These are phyloP conservation scores for Cliona cf. orientalis DNA, from an alignment of 37 sponge, comb jelly and placozoan genomes.

Conservation along the genomic window DNA sequence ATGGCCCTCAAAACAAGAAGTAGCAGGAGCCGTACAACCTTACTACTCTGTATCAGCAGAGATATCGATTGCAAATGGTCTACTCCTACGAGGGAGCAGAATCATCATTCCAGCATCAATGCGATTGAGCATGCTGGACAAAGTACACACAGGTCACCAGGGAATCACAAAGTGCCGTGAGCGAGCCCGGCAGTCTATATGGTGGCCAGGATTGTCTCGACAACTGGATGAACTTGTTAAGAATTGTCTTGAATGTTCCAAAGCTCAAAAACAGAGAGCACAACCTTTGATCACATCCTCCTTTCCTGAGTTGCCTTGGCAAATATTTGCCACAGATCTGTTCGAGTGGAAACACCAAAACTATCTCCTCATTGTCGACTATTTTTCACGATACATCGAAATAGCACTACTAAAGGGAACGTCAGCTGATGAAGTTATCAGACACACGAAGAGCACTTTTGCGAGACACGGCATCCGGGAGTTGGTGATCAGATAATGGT, in stretches of 20 bases:
- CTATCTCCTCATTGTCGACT: constrained; percentile 66
- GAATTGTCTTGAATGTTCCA: constrained; percentile 17
- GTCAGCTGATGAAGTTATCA: constrained; percentile 36
- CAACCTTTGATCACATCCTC: constrained; percentile 26
- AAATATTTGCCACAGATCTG: constrained; percentile 56
- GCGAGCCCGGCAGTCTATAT: constrained; percentile 23
- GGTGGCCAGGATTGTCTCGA: constrained; percentile 44
- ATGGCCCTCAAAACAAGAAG: constrained; percentile 24
- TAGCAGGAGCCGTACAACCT: neutral
- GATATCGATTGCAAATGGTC: constrained; percentile 10
- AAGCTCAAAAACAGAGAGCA: constrained; percentile 3
- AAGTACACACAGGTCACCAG: constrained; percentile 29
- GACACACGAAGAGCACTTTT: constrained; percentile 47
- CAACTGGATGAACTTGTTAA: constrained; percentile 28
- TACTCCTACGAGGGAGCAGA: constrained; percentile 20
- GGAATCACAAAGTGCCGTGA: constrained; percentile 43
- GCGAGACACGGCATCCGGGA: constrained; percentile 68
- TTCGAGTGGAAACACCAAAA: constrained; percentile 34
- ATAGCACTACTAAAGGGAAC: constrained; percentile 20
- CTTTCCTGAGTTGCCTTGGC: constrained; percentile 62
- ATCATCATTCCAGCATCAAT: constrained; percentile 23
- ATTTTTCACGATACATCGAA: constrained; percentile 57
- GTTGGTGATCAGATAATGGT: constrained; percentile 65
- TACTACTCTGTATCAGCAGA: constrained; percentile 17
- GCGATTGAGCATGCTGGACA: neutral